A percentile compares a stretch with the other conserved stretches of the same genome.
phyloP scores from a whole-genome alignment of 2,888 invertebrate genomes.

The Himalopsyche japonica region DNA sequence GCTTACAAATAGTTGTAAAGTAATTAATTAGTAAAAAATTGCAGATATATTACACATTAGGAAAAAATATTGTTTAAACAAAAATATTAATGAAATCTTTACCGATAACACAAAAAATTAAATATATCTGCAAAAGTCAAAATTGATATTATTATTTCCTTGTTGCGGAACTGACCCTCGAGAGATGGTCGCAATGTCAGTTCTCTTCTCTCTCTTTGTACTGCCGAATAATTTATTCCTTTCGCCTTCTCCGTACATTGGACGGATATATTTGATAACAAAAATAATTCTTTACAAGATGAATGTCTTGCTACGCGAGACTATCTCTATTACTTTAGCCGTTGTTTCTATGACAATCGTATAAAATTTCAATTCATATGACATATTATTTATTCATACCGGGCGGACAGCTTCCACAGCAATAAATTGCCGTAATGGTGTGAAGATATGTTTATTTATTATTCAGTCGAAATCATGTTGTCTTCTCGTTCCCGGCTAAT shows the following conservation, averaged over 20 bases:
- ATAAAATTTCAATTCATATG: constrained; percentile 1
- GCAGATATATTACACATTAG: too few relatives aligned
- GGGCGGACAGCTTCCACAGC: constrained; percentile 2
- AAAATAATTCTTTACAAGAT: constrained; percentile 21
- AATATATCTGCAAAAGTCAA: too few relatives aligned
- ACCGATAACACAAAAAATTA: too few relatives aligned
- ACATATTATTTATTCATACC: not conserved
- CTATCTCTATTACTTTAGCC: not conserved
- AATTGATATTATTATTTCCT: not conserved
- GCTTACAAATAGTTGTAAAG: too few relatives aligned
- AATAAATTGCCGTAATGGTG: constrained; percentile 11
- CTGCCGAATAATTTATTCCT: constrained; percentile 20
- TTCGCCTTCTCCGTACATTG: constrained; percentile 4
- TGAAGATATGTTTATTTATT: constrained; percentile 13
- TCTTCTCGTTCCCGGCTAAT: not conserved
- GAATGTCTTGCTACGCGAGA: constrained; percentile 5
- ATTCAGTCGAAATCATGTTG: not conserved
- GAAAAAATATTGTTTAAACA: too few relatives aligned
- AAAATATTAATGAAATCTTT: too few relatives aligned
- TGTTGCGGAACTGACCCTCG: not conserved
- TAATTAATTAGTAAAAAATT: too few relatives aligned
- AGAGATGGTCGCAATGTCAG: not conserved
- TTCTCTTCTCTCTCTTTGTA: constrained; percentile 5
- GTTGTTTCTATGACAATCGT: constrained; percentile 7
- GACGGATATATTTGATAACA: constrained; percentile 16